These are phyloP conservation scores for Pocillopora meandrina DNA, from an alignment of 92 coral and sea anemone genomes.

Conservation along the genomic window DNA sequence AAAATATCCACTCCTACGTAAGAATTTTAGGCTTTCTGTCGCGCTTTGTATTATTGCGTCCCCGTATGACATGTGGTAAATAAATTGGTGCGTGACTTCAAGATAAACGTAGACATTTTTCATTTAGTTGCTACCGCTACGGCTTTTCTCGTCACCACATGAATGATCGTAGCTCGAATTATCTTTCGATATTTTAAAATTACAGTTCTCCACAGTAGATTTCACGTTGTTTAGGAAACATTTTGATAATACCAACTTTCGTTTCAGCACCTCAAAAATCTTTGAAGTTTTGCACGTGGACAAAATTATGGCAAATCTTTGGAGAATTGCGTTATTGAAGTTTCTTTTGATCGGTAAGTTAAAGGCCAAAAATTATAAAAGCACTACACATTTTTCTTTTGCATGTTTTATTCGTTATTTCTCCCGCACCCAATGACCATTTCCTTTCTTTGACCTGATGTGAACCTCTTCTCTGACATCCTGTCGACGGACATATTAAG, in stretches of 20 bases:
- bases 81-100: conserved; percentile 5
- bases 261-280: conserved; percentile 25
- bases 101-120: not conserved
- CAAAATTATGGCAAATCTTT: conserved; percentile 10
- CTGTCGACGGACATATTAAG: not conserved
- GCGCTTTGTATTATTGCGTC: not conserved
- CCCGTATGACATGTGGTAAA: not conserved
- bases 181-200: conserved; percentile 8
- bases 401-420: not conserved
- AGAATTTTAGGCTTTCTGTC: not conserved
- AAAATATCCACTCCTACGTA: not conserved
- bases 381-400: not conserved
- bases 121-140: not conserved
- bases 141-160: not conserved
- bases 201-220: not conserved
- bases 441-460: not conserved
- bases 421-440: not conserved
- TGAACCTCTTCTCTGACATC: conserved; percentile 8
- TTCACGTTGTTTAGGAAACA: conserved; percentile 1
- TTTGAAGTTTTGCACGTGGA: conserved; percentile 6
- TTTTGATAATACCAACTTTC: conserved; percentile 3
- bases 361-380: not conserved
- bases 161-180: not conserved
- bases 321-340: not conserved
- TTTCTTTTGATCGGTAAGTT: conserved; percentile 21